These are phyloP conservation scores for Camelus bactrianus DNA, from an alignment of 2,113 vertebrate species.

Conservation along the genomic window DNA sequence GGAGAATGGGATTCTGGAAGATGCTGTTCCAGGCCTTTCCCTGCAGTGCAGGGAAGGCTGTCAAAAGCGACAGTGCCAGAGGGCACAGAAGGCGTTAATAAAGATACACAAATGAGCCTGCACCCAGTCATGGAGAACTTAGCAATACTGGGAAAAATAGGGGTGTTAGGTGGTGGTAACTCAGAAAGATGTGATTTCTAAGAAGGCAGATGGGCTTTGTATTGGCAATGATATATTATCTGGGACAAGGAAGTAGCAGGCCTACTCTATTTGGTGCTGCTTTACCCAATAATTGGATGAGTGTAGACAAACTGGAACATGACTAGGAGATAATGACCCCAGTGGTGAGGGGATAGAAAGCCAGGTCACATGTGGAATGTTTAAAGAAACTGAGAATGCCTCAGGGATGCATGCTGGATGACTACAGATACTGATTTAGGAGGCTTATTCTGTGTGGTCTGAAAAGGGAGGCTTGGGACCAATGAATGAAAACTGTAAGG, in stretches of 20 bases:
- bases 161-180: not conserved
- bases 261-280: not conserved
- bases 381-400: not conserved
- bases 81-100: not conserved
- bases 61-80: not conserved
- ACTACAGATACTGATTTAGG: not conserved
- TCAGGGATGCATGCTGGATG: not conserved
- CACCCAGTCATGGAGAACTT: not conserved
- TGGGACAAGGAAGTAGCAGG: not conserved
- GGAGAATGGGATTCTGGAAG: constrained; percentile 18
- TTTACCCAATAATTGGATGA: not conserved
- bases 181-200: constrained; percentile 14
- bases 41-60: not conserved
- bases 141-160: not conserved
- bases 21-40: not conserved
- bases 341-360: not conserved
- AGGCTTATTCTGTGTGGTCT: not conserved
- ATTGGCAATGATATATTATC: not conserved
- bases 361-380: not conserved
- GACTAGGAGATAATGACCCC: not conserved
- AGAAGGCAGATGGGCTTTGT: not conserved
- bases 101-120: not conserved
- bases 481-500: not conserved
- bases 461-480: constrained; percentile 7
- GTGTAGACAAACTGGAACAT: not conserved